Conservation (phyloP, 2,113 vertebrate genomes). For the Dasyornis broadbenti region DNA sequence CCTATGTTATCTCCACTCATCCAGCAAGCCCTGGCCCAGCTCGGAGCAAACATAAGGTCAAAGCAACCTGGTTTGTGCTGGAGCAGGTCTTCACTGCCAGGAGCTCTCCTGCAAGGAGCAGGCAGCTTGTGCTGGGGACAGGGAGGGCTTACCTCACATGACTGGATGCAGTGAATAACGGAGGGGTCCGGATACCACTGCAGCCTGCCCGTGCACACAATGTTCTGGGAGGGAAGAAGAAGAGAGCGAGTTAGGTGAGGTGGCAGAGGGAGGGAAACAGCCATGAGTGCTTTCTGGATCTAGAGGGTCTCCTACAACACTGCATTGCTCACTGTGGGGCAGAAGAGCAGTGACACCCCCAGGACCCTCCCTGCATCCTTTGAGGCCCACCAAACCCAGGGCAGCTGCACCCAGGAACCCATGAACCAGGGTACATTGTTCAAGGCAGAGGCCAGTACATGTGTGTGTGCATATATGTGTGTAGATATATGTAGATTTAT, state of each 20-base stretch:
- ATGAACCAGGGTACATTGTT: rapidly evolving
- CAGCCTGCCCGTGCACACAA: conserved; percentile 89
- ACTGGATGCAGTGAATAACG: conserved; percentile 87
- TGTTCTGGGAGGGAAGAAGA: conserved; percentile 70
- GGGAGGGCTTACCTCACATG: conserved; percentile 86
- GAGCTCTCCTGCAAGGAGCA: neutral
- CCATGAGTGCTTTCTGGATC: neutral
- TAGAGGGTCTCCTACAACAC: neutral
- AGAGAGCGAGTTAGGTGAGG: neutral
- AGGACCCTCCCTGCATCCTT: neutral
- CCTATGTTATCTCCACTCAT: neutral
- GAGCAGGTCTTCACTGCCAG: neutral
- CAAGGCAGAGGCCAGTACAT: neutral
- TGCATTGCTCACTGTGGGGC: neutral
- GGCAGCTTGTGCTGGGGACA: rapidly evolving
- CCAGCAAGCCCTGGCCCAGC: neutral
- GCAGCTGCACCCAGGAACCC: neutral
- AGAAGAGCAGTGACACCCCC: neutral
- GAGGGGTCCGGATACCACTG: conserved; percentile 87
- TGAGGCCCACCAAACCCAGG: neutral
- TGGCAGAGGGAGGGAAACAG: neutral
- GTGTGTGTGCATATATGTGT: rapidly evolving
- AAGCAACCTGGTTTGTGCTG: neutral
- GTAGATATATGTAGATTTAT: rapidly evolving
- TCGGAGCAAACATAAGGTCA: neutral